Evolutionary conservation across 92 coral and sea anemone genomes (phyloP).

Genomic region (Palythoa grandis): DNA sequence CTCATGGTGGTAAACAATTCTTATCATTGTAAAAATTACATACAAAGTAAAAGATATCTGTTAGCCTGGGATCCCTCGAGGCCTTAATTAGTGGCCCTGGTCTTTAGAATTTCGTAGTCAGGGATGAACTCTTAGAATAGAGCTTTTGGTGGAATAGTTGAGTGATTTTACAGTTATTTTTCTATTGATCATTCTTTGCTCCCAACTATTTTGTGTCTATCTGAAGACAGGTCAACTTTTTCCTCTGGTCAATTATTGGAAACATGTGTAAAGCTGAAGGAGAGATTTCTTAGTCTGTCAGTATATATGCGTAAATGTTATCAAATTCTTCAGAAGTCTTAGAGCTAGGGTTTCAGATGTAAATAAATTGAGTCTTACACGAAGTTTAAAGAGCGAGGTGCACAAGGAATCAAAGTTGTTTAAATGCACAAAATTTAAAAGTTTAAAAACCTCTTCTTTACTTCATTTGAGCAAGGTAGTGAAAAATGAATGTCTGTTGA

Average conservation of each 20-base stretch:
- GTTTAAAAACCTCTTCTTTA: too few species aligned
- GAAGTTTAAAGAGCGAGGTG: neutral
- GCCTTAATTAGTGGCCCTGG: too few species aligned
- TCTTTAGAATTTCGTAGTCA: too few species aligned
- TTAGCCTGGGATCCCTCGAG: too few species aligned
- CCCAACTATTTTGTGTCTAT: neutral
- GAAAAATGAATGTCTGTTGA: too few species aligned
- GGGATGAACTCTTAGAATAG: too few species aligned
- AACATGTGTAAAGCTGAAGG: neutral
- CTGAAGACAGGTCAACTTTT: neutral
- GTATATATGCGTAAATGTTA: neutral
- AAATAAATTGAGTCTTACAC: neutral
- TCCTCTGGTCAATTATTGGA: neutral
- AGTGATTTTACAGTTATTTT: too few species aligned
- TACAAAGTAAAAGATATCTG: neutral
- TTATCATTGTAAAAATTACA: neutral
- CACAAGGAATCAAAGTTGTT: neutral
- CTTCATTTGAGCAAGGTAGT: too few species aligned
- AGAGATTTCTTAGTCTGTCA: neutral
- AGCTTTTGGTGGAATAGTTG: too few species aligned
- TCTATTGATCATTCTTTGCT: too few species aligned
- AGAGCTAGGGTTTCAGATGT: neutral
- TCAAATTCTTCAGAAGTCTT: neutral
- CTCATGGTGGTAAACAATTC: conserved; percentile 1
- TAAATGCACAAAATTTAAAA: too few species aligned